Evolutionary conservation across 2,888 invertebrate species (phyloP).

Genomic region (Nephrotoma appendiculata): DNA sequence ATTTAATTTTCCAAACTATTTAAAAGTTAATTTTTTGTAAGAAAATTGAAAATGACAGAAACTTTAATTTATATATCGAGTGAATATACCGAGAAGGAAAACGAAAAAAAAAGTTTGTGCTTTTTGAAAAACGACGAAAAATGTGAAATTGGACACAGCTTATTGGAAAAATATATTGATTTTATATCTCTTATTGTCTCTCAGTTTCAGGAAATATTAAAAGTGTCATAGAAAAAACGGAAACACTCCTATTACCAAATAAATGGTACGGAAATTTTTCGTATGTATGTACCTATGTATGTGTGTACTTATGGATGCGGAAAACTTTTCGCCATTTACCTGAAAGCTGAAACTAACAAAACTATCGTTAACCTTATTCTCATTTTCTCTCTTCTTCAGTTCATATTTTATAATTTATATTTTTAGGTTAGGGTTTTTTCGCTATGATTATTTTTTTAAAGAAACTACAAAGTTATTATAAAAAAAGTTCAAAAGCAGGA

Average conservation of each 20-base stretch:
- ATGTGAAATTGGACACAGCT: neutral
- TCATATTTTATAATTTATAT: neutral
- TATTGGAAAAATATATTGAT: neutral
- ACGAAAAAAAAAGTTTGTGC: neutral
- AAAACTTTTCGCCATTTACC: neutral
- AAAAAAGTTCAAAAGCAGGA: neutral
- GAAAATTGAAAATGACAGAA: neutral
- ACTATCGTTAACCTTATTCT: neutral
- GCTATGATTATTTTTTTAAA: neutral
- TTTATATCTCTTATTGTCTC: neutral
- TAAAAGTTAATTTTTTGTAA: neutral
- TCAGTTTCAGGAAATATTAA: neutral
- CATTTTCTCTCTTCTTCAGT: neutral
- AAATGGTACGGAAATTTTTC: neutral
- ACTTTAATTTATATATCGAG: neutral
- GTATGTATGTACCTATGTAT: neutral
- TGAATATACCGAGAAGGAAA: neutral
- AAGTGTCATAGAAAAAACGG: neutral
- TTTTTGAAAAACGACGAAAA: neutral
- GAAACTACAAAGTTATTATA: neutral
- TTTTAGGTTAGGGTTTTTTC: neutral
- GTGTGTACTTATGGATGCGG: neutral
- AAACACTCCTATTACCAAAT: neutral
- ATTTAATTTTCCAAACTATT: neutral
- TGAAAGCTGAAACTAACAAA: neutral